Evolutionary conservation across 2,113 vertebrate genomes (phyloP).

Genomic region (Zonotrichia leucophrys): DNA sequence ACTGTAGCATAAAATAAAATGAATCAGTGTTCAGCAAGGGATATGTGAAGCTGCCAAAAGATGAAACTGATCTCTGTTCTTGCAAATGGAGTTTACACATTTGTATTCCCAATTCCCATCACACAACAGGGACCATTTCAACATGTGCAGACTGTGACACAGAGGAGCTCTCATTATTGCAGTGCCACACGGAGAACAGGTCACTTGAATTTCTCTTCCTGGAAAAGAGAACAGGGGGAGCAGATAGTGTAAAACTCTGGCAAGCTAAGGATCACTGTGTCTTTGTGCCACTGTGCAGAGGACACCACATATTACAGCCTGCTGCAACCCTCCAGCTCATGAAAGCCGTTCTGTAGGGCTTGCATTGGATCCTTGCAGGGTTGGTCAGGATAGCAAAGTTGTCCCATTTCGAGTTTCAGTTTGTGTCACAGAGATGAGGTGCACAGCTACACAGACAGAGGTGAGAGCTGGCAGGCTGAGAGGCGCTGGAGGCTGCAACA

Average conservation of each 20-base stretch:
- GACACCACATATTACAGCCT: not conserved
- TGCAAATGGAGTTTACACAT: not conserved
- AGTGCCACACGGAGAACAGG: not conserved
- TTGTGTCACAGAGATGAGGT: rapidly evolving
- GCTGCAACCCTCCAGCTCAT: not conserved
- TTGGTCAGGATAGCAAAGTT: not conserved
- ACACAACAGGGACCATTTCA: not conserved
- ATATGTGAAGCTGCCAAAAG: not conserved
- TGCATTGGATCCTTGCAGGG: rapidly evolving
- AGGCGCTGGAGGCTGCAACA: not conserved
- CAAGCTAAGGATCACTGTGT: not conserved
- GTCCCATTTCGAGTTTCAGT: not conserved
- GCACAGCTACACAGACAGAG: not conserved
- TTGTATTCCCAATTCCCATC: not conserved
- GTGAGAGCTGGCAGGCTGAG: not conserved
- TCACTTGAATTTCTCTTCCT: not conserved
- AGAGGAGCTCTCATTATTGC: not conserved
- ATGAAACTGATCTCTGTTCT: not conserved
- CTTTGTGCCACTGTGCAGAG: not conserved
- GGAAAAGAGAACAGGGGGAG: not conserved
- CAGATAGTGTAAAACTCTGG: not conserved
- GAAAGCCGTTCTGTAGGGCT: not conserved
- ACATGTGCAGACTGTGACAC: not conserved
- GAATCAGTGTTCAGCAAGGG: not conserved
- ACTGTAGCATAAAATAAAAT: not conserved